These are phyloP conservation scores for Nothocercus nigrocapillus DNA, from an alignment of 2,113 vertebrate genomes.

Conservation along the genomic window DNA sequence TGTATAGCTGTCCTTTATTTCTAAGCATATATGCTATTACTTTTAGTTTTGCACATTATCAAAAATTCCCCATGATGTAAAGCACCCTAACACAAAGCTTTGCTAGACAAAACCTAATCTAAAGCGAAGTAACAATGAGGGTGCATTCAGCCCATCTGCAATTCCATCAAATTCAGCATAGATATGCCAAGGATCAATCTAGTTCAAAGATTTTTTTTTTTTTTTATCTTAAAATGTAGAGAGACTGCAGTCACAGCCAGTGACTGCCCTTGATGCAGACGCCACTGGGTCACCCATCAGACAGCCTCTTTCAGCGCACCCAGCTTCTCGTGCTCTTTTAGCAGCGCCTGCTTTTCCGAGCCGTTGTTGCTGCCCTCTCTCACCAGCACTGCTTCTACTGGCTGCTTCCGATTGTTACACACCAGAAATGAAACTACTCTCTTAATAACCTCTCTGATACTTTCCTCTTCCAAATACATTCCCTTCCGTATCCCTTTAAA, in stretches of 20 bases:
- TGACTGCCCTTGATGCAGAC: neutral
- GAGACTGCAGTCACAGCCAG: neutral
- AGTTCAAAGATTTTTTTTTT: neutral
- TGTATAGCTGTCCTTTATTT: neutral
- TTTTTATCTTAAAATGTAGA: neutral
- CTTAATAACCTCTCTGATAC: neutral
- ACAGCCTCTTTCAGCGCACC: neutral
- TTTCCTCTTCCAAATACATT: neutral
- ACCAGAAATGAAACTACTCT: neutral
- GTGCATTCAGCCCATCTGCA: neutral
- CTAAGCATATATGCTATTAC: neutral
- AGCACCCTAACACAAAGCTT: neutral
- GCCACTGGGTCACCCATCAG: neutral
- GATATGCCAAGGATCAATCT: neutral
- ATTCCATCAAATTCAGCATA: neutral
- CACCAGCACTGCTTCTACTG: neutral
- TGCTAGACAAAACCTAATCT: neutral
- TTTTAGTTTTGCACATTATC: neutral
- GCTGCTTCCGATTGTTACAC: neutral
- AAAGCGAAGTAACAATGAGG: neutral
- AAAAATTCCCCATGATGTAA: neutral
- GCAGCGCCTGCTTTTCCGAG: neutral
- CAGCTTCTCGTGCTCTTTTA: neutral
- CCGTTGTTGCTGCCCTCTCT: neutral
- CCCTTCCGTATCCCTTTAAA: neutral